Conservation (phyloP, 1,140 invertebrate genomes). For the Penaeus indicus region DNA sequence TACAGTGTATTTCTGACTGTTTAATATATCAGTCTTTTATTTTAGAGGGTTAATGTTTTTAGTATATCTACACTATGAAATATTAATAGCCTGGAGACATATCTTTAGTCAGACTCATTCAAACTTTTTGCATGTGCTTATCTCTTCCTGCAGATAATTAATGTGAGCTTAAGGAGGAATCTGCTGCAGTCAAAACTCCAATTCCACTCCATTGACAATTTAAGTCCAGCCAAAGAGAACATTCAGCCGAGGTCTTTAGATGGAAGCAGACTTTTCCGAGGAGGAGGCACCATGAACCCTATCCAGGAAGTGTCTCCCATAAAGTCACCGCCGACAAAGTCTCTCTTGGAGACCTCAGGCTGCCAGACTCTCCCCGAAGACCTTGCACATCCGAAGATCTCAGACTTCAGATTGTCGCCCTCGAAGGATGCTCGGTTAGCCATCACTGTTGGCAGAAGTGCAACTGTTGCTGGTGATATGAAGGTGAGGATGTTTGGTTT, state of each 20-base stretch:
- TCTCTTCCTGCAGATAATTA: neutral
- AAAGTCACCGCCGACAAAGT: neutral
- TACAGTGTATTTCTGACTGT: no score
- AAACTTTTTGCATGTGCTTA: neutral
- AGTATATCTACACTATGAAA: no score
- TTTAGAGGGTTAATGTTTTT: no score
- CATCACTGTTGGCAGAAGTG: slow-evolving; percentile 46
- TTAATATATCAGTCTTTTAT: no score
- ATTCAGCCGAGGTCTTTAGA: neutral
- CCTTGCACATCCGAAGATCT: neutral
- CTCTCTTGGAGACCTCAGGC: no score
- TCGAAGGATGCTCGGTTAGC: neutral
- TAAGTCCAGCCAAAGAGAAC: slow-evolving; percentile 36
- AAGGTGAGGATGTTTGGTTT: slow-evolving; percentile 22
- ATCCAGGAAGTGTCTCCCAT: slow-evolving; percentile 32
- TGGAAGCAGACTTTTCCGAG: neutral
- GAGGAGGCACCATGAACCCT: slow-evolving; percentile 12
- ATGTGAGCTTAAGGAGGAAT: neutral
- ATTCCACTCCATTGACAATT: slow-evolving; percentile 22
- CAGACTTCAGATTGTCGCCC: neutral
- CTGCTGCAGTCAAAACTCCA: slow-evolving; percentile 12
- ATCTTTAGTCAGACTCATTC: no score
- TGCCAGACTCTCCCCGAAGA: no score
- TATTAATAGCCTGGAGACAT: no score
- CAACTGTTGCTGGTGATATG: slow-evolving; percentile 48